These are phyloP conservation scores for Eueides isabella DNA, from an alignment of 1,140 invertebrate species.

Conservation along the genomic window DNA sequence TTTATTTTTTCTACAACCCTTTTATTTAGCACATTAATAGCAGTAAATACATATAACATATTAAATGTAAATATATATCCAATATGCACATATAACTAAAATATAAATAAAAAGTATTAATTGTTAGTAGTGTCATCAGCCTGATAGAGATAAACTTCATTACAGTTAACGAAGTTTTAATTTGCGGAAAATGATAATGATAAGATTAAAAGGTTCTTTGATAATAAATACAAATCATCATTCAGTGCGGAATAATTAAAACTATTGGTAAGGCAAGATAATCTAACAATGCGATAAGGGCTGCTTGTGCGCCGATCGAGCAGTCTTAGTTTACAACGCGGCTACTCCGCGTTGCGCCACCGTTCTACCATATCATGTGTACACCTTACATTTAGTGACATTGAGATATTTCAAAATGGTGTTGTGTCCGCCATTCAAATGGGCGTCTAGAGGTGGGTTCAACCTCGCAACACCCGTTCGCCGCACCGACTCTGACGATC, in stretches of 20 bases:
- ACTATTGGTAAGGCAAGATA: conserved; percentile 75
- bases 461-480: conserved; percentile 53
- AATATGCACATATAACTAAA: not conserved
- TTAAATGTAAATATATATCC: not conserved
- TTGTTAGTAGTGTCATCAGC: not conserved
- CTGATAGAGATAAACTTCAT: not conserved
- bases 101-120: not conserved
- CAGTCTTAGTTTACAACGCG: conserved; percentile 52
- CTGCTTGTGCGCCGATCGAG: conserved; percentile 53
- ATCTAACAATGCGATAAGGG: conserved; percentile 72
- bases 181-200: conserved; percentile 65
- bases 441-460: conserved; percentile 66
- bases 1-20: conserved; percentile 30
- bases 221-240: conserved; percentile 73
- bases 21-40: not conserved
- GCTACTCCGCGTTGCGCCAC: conserved; percentile 37
- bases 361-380: conserved; percentile 25
- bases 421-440: conserved; percentile 74
- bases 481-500: conserved; percentile 29
- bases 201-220: conserved; percentile 74
- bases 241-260: conserved; percentile 77
- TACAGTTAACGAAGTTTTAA: conserved; percentile 45
- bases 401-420: conserved; percentile 60
- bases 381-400: not conserved
- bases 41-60: not conserved